A percentile compares a stretch with the other conserved stretches of the same genome.
Conservation (phyloP, 2,113 vertebrate genomes). For the Ranitomeya variabilis region DNA sequence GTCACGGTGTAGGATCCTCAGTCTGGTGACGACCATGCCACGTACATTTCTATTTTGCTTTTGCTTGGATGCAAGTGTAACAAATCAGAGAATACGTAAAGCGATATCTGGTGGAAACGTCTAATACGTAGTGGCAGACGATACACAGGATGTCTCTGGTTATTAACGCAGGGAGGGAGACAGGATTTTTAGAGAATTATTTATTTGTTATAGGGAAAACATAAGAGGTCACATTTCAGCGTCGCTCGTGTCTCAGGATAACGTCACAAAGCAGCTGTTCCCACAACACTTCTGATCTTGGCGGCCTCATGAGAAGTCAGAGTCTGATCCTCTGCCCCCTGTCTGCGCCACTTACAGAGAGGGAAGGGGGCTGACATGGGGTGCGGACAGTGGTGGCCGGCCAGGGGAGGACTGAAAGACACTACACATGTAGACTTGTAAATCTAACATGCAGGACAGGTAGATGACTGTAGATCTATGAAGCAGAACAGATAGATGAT, state of each 20-base stretch:
- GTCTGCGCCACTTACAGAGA: background rate
- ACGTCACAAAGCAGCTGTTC: conserved; percentile 37
- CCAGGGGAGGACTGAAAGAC: background rate
- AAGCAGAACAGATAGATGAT: background rate
- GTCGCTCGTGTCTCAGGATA: background rate
- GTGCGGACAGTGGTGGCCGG: background rate
- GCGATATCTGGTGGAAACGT: background rate
- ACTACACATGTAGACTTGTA: background rate
- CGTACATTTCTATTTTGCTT: background rate
- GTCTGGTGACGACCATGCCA: background rate
- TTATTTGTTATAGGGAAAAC: conserved; percentile 26
- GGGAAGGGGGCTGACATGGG: background rate
- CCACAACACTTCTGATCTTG: conserved; percentile 41
- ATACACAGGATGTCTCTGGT: background rate
- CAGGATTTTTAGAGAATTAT: conserved; percentile 2
- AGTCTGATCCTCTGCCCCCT: conserved; percentile 3
- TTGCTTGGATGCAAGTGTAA: background rate
- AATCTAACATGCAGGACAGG: background rate
- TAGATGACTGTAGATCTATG: background rate
- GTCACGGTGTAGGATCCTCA: background rate
- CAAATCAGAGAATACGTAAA: background rate
- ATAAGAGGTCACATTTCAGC: conserved; percentile 7
- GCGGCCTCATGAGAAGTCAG: conserved; percentile 34
- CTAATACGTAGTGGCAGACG: background rate
- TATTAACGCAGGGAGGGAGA: background rate